Evolutionary conservation across 2,888 invertebrate species (phyloP).

Genomic region (Cenopis cana): DNA sequence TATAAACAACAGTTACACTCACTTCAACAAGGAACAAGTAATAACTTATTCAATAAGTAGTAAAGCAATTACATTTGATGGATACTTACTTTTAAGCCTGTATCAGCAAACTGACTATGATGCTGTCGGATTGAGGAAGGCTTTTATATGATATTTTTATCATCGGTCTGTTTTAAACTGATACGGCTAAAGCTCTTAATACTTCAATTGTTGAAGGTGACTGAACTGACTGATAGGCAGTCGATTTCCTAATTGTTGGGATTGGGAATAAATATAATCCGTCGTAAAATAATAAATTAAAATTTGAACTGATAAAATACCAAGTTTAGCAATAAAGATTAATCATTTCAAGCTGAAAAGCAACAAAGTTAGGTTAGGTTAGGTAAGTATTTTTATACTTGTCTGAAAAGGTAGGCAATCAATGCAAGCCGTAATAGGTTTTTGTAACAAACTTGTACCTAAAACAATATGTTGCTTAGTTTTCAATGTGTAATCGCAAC

Average conservation of each 20-base stretch:
- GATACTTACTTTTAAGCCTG: conserved; percentile 52
- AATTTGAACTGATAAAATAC: background rate
- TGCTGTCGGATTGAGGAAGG: conserved; percentile 19
- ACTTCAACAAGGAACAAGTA: background rate
- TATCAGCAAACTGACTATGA: conserved; percentile 54
- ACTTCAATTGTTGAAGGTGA: conserved; percentile 2
- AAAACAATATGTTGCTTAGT: no score
- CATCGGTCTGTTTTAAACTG: conserved; percentile 21
- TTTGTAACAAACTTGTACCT: no score
- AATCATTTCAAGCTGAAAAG: no score
- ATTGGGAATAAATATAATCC: conserved; percentile 1
- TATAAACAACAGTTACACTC: background rate
- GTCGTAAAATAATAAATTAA: conserved; percentile 5
- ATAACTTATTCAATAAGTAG: no score
- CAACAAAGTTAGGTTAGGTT: no score
- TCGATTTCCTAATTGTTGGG: conserved; percentile 17
- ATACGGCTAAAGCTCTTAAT: conserved; percentile 34
- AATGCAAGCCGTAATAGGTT: no score
- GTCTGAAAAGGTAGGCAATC: no score
- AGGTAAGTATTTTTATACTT: background rate
- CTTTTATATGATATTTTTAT: conserved; percentile 55
- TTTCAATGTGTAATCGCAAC: no score
- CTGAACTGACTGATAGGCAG: conserved; percentile 28
- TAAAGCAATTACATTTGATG: background rate
- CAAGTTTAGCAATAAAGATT: no score